These are phyloP conservation scores for Telmatochromis sp. DNA, from an alignment of 2,113 vertebrate species.

Conservation along the genomic window DNA sequence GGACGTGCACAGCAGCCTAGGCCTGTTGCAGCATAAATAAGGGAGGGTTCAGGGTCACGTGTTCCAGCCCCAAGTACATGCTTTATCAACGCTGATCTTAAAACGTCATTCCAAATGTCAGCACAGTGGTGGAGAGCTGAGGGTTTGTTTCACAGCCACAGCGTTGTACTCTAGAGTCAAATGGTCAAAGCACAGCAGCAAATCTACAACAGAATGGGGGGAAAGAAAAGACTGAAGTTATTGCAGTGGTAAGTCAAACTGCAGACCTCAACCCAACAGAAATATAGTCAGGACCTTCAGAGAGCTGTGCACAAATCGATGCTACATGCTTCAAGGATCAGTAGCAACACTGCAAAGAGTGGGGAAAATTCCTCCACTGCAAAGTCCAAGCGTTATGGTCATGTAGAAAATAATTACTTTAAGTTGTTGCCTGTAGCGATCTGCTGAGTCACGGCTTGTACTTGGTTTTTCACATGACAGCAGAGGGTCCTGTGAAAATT, in stretches of 20 bases:
- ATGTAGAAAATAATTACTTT: accelerated
- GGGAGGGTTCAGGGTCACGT: not conserved
- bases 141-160: not conserved
- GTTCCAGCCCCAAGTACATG: not conserved
- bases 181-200: not conserved
- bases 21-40: not conserved
- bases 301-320: not conserved
- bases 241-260: not conserved
- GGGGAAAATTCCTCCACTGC: not conserved
- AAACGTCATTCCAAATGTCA: not conserved
- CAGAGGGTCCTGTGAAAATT: not conserved
- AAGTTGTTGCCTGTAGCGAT: not conserved
- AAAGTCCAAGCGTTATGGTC: accelerated
- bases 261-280: not conserved
- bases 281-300: not conserved
- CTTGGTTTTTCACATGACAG: not conserved
- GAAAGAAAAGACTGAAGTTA: not conserved
- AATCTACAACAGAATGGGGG: not conserved
- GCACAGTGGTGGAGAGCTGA: not conserved
- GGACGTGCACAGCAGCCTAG: not conserved
- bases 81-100: accelerated
- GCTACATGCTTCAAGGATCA: accelerated
- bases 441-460: accelerated
- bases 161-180: not conserved
- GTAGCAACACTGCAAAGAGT: not conserved